Evolutionary conservation across 1,140 invertebrate species (phyloP).

Genomic region (Magallana ariakensis): DNA sequence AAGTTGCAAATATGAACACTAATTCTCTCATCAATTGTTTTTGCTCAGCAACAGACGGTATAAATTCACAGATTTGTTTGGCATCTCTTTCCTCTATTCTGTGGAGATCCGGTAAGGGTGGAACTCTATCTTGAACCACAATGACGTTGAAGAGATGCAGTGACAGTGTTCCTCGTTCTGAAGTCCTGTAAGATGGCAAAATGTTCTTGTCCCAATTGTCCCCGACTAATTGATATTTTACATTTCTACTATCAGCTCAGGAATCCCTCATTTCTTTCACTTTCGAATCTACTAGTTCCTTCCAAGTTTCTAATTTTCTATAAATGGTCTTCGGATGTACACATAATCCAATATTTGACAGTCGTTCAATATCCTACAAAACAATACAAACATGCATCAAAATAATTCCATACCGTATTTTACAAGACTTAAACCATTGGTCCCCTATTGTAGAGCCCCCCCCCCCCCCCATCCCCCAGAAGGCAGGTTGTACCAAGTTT

Average conservation of each 20-base stretch:
- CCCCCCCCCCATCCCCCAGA: too few species aligned
- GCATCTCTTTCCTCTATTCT: too few species aligned
- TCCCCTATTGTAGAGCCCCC: too few species aligned
- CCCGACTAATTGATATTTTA: conserved; percentile 42
- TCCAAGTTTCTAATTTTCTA: conserved; percentile 14
- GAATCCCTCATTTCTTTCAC: neutral
- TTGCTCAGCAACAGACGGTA: neutral
- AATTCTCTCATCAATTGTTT: conserved; percentile 7
- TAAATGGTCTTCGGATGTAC: conserved; percentile 6
- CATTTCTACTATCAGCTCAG: neutral
- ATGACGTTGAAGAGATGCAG: conserved; percentile 54
- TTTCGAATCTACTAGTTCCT: conserved; percentile 16
- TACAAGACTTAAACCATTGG: too few species aligned
- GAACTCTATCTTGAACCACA: conserved; percentile 47
- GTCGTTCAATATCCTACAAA: conserved; percentile 46
- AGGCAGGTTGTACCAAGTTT: too few species aligned
- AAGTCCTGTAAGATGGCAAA: conserved; percentile 44
- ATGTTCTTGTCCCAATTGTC: conserved; percentile 52
- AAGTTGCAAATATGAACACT: neutral
- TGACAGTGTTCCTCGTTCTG: conserved; percentile 47
- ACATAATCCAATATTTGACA: conserved; percentile 28
- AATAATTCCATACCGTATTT: too few species aligned
- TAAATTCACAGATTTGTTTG: too few species aligned
- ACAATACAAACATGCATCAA: too few species aligned
- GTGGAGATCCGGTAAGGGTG: too few species aligned